phyloP scores from a whole-genome alignment of 2,888 invertebrate genomes.

The Limenitis camilla region DNA sequence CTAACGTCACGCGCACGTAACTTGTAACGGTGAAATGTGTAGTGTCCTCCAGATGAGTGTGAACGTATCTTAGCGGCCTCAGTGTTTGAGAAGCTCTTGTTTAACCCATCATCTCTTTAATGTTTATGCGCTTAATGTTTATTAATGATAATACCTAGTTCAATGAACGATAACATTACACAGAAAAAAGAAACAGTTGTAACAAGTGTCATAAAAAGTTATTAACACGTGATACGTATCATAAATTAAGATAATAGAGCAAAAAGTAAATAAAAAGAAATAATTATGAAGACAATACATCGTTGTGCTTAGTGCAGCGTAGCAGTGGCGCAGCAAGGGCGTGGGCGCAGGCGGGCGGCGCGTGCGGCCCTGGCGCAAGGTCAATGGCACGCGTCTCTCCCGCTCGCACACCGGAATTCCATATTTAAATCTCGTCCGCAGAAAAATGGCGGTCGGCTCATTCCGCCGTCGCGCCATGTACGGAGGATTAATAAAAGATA shows the following conservation, averaged over 20 bases:
- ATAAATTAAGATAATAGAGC: conserved; percentile 1
- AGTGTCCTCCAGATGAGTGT: conserved; percentile 25
- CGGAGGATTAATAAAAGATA: conserved; percentile 72
- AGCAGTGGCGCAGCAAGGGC: conserved; percentile 14
- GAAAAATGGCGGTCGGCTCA: conserved; percentile 72
- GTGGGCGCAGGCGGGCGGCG: conserved; percentile 46
- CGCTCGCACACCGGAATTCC: conserved; percentile 75
- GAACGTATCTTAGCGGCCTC: conserved; percentile 19
- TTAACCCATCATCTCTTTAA: conserved; percentile 1
- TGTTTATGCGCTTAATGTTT: not conserved
- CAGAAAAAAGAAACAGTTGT: not conserved
- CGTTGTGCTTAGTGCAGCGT: conserved; percentile 23
- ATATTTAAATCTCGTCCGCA: conserved; percentile 75
- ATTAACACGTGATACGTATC: conserved; percentile 3
- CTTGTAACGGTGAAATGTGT: conserved; percentile 33
- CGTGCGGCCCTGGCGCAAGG: conserved; percentile 70
- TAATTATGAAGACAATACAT: conserved; percentile 13
- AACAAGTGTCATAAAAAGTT: not conserved
- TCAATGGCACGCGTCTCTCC: conserved; percentile 73
- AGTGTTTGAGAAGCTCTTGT: conserved; percentile 6
- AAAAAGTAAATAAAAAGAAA: conserved; percentile 8
- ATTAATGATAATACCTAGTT: not conserved
- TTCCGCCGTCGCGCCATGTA: conserved; percentile 61
- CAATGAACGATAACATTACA: not conserved
- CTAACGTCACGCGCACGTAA: conserved; percentile 22